A percentile compares a stretch with the other conserved stretches of the same genome.
phyloP scores from a whole-genome alignment of 2,113 vertebrate species.

The Eupsittula cactorum region DNA sequence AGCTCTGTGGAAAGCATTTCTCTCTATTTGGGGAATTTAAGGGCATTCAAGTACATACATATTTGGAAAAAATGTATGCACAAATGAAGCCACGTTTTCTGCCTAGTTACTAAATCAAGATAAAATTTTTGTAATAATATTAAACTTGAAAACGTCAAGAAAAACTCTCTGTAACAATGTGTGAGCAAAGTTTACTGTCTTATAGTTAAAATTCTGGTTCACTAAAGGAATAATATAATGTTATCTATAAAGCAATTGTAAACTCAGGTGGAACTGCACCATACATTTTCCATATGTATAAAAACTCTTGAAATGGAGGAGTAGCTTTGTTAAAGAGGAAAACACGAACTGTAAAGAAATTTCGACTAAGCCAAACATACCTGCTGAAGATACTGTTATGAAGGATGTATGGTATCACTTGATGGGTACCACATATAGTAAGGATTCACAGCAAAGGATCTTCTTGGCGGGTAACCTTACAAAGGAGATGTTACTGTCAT shows the following conservation, averaged over 20 bases:
- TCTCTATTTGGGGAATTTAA: slow-evolving; percentile 83
- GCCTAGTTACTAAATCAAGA: slow-evolving; percentile 74
- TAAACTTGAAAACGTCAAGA: slow-evolving; percentile 66
- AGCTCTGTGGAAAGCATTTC: slow-evolving; percentile 77
- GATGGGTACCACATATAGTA: background rate
- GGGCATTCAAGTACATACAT: slow-evolving; percentile 77
- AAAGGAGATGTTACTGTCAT: background rate
- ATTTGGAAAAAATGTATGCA: slow-evolving; percentile 73
- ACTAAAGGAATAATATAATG: background rate
- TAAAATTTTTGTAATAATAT: slow-evolving; percentile 66
- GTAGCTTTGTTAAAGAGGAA: background rate
- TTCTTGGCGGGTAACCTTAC: background rate
- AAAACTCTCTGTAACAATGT: slow-evolving; percentile 49
- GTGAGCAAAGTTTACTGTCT: slow-evolving; percentile 40
- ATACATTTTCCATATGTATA: background rate
- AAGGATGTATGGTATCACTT: background rate
- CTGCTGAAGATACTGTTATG: background rate
- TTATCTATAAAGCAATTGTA: background rate
- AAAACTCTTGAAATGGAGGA: background rate
- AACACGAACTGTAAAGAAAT: background rate
- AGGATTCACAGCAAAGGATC: background rate
- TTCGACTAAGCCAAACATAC: background rate
- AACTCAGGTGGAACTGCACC: slow-evolving; percentile 20
- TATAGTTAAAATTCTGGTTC: slow-evolving; percentile 34
- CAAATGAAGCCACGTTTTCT: slow-evolving; percentile 69